Evolutionary conservation across 1,140 invertebrate genomes (phyloP), one percentile per base, ranked within the genome.

Genomic region (Tetramorium simillimum): DNA sequence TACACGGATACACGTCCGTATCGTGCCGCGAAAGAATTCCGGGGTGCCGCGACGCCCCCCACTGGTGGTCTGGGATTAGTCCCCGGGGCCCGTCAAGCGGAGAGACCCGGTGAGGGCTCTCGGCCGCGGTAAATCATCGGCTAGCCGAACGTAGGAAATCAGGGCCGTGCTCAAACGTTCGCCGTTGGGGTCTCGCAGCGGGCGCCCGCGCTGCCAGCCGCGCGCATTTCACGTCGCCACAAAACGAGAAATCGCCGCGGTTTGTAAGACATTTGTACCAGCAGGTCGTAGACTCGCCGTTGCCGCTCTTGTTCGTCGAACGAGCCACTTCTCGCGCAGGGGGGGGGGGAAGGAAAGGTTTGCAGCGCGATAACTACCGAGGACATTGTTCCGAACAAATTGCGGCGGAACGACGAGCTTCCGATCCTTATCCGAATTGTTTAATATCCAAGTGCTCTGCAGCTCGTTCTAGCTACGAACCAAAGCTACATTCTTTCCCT

Each of bases 211-310:
- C 81, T 90, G 88, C 87, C 92, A 86, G 89, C 86, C 85, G 86
- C 85, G 90, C 89, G 87, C 90, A 89, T 90, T 33, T 91, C 81
- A 89, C 85, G 90, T 92, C 91, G 84, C 84, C 89, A 92, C 92
- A 91, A 94, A 93, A 94, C 89, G 90, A 93, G 87, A 86, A 94
- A 93, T 90, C 88, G 85, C 85, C 85, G 75, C 86, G 90, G 92
- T 95, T 95, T 95, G 92, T 94, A 94, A 95, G 92, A 93, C 92
- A 94, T 95, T 95, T 95, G 93, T 94, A 93, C 70, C 90, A 24
- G 84, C 67, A 88, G 90, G 91, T 90, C 89, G 88, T 82, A 86
- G 85, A 86, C 77, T 73, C 78, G 56, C 73, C 76, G 89, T 87
- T 90, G 90, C 90, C 88, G 90, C 51, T 60, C 63, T 72, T 43